Evolutionary conservation across 1,140 invertebrate genomes (phyloP).

Genomic region (Prorops nasuta): DNA sequence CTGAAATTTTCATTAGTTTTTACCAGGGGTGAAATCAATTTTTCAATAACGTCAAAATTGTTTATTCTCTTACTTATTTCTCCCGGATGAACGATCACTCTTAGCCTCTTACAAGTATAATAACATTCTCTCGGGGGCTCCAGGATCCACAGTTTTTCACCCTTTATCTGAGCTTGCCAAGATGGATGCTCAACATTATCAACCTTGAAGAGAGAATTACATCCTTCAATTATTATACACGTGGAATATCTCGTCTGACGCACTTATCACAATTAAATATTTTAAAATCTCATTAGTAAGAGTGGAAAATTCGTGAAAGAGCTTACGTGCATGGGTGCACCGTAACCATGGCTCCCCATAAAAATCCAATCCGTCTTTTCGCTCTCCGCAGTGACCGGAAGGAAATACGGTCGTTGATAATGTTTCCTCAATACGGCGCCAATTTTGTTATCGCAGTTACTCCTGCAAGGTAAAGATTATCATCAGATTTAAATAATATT

Average conservation of each 20-base stretch:
- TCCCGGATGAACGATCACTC: constrained; percentile 75
- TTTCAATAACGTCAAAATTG: constrained; percentile 3
- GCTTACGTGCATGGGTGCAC: constrained; percentile 91
- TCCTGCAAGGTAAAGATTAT: constrained; percentile 60
- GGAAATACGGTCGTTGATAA: constrained; percentile 84
- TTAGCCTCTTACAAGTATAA: constrained; percentile 68
- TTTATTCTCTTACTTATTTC: constrained; percentile 78
- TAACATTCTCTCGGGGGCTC: constrained; percentile 88
- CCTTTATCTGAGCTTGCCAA: constrained; percentile 91
- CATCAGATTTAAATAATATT: no score
- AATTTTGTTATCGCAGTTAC: constrained; percentile 82
- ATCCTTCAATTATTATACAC: no score
- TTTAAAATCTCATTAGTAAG: neutral
- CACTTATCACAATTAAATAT: neutral
- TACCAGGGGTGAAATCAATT: constrained; percentile 6
- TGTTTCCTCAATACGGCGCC: constrained; percentile 74
- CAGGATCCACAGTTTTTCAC: constrained; percentile 82
- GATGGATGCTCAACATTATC: constrained; percentile 88
- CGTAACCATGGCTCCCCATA: constrained; percentile 89
- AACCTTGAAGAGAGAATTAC: constrained; percentile 65
- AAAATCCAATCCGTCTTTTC: constrained; percentile 93
- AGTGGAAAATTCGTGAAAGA: constrained; percentile 5
- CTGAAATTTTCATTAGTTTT: constrained; percentile 57
- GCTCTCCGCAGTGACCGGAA: constrained; percentile 79
- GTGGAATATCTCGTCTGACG: neutral